phyloP scores from a whole-genome alignment of 2,797 vertebrate species.

The Pagetopsis macropterus region DNA sequence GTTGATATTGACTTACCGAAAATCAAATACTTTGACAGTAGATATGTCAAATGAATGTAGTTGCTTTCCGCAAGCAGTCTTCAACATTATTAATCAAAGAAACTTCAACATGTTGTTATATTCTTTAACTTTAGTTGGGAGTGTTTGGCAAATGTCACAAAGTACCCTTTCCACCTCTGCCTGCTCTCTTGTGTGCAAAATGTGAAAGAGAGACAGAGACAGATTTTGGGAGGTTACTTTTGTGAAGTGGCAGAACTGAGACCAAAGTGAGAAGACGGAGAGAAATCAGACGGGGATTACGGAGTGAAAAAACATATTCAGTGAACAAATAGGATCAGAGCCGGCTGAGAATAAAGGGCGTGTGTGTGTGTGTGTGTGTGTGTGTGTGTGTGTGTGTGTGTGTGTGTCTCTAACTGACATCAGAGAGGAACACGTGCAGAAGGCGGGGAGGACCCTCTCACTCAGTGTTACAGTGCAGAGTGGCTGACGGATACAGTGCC shows the following conservation, averaged over 20 bases:
- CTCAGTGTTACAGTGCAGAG: conserved; percentile 49
- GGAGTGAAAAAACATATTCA: conserved; percentile 63
- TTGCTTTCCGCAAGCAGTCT: neutral
- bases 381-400: conserved; percentile 14
- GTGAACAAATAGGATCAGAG: conserved; percentile 76
- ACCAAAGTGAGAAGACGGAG: conserved; percentile 65
- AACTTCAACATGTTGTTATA: neutral
- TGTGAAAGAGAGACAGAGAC: conserved; percentile 14
- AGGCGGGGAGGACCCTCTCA: conserved; percentile 57
- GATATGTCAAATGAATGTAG: neutral
- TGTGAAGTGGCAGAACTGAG: conserved; percentile 53
- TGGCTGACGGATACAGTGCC: conserved; percentile 65
- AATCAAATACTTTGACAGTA: no score
- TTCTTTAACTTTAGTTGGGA: neutral
- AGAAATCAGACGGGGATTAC: conserved; percentile 71
- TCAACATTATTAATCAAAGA: neutral
- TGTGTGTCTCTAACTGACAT: conserved; percentile 62
- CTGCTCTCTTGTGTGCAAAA: conserved; percentile 40
- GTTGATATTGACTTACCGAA: no score
- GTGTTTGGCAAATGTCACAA: neutral
- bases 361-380: conserved; percentile 5
- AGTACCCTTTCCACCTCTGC: conserved; percentile 4
- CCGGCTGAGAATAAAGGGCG: conserved; percentile 58
- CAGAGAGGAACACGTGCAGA: conserved; percentile 69
- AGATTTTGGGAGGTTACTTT: conserved; percentile 53